Percentiles rank a stretch among this genome's conserved stretches.
phyloP scores from a whole-genome alignment of 2,113 vertebrate genomes.

The Lates calcarifer region DNA sequence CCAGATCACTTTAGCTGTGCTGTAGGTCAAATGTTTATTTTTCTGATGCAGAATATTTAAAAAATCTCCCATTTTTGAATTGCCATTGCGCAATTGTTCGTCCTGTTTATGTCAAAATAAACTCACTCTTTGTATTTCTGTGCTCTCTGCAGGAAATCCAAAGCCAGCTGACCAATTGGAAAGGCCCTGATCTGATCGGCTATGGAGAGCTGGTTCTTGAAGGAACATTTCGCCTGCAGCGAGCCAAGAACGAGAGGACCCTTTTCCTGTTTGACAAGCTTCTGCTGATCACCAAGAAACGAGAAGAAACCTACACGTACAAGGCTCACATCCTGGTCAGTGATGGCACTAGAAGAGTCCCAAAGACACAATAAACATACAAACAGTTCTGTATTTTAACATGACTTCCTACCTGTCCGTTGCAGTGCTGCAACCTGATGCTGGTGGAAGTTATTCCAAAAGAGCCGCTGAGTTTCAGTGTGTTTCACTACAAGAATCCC shows the following conservation, averaged over 20 bases:
- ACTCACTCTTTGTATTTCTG: neutral
- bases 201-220: conserved; percentile 96
- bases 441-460: conserved; percentile 98
- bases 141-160: conserved; percentile 91
- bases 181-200: conserved; percentile 96
- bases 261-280: conserved; percentile 97
- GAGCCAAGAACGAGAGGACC: conserved; percentile 96
- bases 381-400: conserved; percentile 12
- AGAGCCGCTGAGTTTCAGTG: conserved; percentile 96
- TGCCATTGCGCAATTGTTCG: neutral
- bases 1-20: neutral
- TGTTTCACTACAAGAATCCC: conserved; percentile 99
- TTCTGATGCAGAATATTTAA: neutral
- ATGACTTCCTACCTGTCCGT: conserved; percentile 1
- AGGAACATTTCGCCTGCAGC: conserved; percentile 96
- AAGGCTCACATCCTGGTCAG: conserved; percentile 98
- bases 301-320: conserved; percentile 94
- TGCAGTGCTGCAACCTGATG: conserved; percentile 98
- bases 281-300: conserved; percentile 96
- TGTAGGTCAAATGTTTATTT: neutral
- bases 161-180: conserved; percentile 98
- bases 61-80: neutral
- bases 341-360: neutral
- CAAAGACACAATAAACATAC: neutral
- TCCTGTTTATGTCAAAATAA: conserved; percentile 19